phyloP scores from a whole-genome alignment of 2,888 invertebrate species.

The Drepana falcataria region DNA sequence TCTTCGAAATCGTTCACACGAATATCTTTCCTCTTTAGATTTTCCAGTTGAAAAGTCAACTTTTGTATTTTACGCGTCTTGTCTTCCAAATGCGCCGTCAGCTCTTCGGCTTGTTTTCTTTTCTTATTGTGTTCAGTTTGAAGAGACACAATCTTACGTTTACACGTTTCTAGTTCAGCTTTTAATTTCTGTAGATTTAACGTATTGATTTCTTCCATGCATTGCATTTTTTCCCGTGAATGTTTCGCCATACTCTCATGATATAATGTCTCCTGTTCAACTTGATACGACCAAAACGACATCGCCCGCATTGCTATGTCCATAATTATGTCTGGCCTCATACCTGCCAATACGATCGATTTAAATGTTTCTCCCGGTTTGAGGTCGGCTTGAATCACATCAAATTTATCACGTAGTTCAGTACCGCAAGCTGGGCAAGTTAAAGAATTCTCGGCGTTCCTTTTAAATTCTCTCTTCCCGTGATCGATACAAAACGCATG shows the following conservation, averaged over 20 bases:
- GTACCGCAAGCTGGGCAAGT: constrained; percentile 73
- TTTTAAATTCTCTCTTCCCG: constrained; percentile 69
- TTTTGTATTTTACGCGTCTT: constrained; percentile 69
- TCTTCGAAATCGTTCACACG: constrained; percentile 42
- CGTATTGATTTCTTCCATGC: constrained; percentile 65
- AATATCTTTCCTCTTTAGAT: constrained; percentile 62
- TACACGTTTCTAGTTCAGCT: constrained; percentile 66
- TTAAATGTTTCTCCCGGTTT: constrained; percentile 73
- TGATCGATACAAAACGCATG: constrained; percentile 78
- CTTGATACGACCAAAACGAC: constrained; percentile 76
- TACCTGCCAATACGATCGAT: constrained; percentile 73
- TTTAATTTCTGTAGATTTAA: constrained; percentile 67
- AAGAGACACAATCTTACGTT: constrained; percentile 61
- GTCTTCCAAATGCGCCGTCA: constrained; percentile 62
- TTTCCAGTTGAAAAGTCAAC: constrained; percentile 63
- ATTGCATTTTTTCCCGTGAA: constrained; percentile 62
- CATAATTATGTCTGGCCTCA: constrained; percentile 75
- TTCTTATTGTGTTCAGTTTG: constrained; percentile 67
- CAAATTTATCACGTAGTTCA: constrained; percentile 71
- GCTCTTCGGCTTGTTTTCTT: constrained; percentile 64
- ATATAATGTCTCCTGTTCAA: constrained; percentile 72
- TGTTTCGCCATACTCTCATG: constrained; percentile 71
- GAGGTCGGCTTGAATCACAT: constrained; percentile 73
- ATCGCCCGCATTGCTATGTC: constrained; percentile 77
- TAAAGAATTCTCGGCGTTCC: constrained; percentile 61